Percentiles rank a stretch among this genome's conserved stretches.
Evolutionary conservation across 2,113 vertebrate genomes (phyloP).

Genomic region (Patagioenas fasciata): DNA sequence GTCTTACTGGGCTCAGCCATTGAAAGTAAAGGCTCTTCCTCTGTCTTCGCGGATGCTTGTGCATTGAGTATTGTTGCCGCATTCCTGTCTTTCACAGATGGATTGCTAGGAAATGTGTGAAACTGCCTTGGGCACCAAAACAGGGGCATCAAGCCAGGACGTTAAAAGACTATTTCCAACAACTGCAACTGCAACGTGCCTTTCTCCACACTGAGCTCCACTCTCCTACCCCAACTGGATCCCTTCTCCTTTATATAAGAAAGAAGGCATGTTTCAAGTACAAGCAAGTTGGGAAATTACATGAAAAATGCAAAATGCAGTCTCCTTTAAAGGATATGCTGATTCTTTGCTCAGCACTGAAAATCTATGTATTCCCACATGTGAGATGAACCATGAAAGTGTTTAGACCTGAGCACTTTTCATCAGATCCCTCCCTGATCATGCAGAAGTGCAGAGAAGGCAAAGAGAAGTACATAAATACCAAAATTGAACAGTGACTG

Average conservation of each 20-base stretch:
- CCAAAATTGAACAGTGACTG: background rate
- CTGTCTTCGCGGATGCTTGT: conserved; percentile 36
- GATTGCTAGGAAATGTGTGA: conserved; percentile 68
- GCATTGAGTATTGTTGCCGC: conserved; percentile 71
- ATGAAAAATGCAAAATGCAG: background rate
- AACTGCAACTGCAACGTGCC: conserved; percentile 64
- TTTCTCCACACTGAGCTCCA: background rate
- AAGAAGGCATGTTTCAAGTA: background rate
- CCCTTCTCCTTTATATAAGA: conserved; percentile 26
- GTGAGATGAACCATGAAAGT: background rate
- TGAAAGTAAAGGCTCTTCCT: conserved; percentile 48
- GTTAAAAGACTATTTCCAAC: conserved; percentile 57
- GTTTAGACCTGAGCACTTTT: background rate
- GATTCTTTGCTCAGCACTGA: background rate
- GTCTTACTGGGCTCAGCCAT: background rate
- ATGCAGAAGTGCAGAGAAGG: background rate
- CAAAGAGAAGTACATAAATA: background rate
- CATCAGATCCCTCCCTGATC: background rate
- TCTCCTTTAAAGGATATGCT: background rate
- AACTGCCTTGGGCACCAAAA: conserved; percentile 66
- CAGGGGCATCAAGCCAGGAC: conserved; percentile 59
- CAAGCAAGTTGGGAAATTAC: background rate
- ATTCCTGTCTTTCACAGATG: conserved; percentile 64
- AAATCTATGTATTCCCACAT: background rate
- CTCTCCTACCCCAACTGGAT: background rate